Base-by-base conservation (phyloP, 2,113 vertebrate genomes). In the Pungitius pungitius region DNA sequence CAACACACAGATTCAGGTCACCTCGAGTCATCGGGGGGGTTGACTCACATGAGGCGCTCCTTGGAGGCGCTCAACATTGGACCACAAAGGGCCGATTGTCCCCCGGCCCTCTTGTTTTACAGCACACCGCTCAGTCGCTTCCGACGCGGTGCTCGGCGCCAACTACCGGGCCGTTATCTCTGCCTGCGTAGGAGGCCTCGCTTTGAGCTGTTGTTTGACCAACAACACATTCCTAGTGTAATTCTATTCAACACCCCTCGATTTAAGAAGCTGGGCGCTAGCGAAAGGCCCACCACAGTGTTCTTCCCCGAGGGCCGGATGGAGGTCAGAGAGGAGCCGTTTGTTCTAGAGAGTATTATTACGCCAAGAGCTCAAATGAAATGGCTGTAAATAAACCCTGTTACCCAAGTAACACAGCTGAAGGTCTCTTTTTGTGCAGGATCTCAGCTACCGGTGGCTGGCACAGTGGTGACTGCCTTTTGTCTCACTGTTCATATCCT, bases 331-430 rank as follows among this genome's bases (percentile, higher is more conserved):
- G 64, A 84, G 58, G 68, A 86, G 45, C 30, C 22, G 49, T 55
- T 83, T 79, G 77, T 84, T 82, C 54, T 40, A 85, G 69, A 12
- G 84, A 82, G 79, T 86, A 78, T 88, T 85, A 86, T 87, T 89
- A 80, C 84, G 91, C 86, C 71, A 71, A 2, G 78, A 73, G 79
- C 35, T 70, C 66, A 66, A 74, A 86, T 80, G 78, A 85, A 84
- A 87, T 76, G 24, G 67, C 63, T 83, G 86, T 85, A 92, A 93
- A 90, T 81, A 92, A 78, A 85, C 14, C 79, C 74, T 6, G 82
- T 91, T 83, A 57, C 90, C 91, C 2, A 57, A 84, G 90, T 61
- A 81, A 93, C 88, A n/a, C 30, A 55, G 70, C n/a, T 74, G 80
- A 89, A 90, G 81, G 74, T 45, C 63, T 66, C 30, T 69, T 42